Conservation (phyloP, 2,113 vertebrate species). For the Ascaphus truei region DNA sequence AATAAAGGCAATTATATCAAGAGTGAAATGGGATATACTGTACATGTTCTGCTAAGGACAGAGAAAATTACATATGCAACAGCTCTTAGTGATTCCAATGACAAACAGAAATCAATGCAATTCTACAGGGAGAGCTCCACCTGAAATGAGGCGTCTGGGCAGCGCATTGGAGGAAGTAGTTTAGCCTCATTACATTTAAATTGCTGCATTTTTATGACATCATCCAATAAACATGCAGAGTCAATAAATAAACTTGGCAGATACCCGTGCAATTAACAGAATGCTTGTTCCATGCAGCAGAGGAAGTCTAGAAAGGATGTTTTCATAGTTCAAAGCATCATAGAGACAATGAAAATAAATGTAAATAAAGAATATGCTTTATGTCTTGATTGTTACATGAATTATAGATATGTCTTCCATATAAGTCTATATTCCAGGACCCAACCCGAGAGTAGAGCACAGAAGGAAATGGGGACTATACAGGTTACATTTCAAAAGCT, state of each 20-base stretch:
- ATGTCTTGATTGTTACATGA: neutral
- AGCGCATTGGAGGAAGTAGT: conserved; percentile 18
- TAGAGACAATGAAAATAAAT: neutral
- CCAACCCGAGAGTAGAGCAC: no score
- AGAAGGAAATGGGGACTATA: no score
- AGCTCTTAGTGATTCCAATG: conserved; percentile 19
- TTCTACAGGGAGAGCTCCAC: conserved; percentile 8
- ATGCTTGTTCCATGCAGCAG: neutral
- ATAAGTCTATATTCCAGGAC: no score
- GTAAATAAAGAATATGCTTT: neutral
- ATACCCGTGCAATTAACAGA: conserved; percentile 17
- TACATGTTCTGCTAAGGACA: neutral
- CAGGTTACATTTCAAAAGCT: no score
- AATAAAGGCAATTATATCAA: no score
- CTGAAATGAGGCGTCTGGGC: conserved; percentile 23
- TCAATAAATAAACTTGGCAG: conserved; percentile 25
- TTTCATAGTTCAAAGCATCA: neutral
- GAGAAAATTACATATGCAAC: neutral
- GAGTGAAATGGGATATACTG: no score
- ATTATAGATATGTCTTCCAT: neutral
- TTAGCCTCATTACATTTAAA: conserved; percentile 22
- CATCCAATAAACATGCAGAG: conserved; percentile 26
- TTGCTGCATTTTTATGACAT: conserved; percentile 19
- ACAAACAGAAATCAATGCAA: conserved; percentile 14
- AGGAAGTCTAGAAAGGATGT: conserved; percentile 14